A percentile compares a stretch with the other conserved stretches of the same genome.
These are phyloP conservation scores for Ochotona curzoniae DNA, from an alignment of 2,113 vertebrate genomes.

Conservation along the genomic window DNA sequence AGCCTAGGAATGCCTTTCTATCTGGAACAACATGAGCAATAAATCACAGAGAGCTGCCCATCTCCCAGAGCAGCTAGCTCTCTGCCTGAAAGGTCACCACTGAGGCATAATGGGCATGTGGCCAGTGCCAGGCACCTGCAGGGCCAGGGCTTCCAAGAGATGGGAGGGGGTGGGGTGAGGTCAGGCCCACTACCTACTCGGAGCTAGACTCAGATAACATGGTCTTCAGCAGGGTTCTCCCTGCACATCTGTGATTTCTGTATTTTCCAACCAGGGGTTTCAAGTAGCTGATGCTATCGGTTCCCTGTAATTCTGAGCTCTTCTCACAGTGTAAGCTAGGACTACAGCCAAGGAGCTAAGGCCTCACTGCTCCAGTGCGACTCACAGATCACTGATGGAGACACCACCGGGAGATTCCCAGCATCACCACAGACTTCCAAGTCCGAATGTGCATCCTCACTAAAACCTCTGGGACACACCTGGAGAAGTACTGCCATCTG, in stretches of 20 bases:
- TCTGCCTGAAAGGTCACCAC: conserved; percentile 50
- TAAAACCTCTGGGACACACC: not conserved
- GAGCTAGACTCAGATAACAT: not conserved
- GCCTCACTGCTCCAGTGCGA: not conserved
- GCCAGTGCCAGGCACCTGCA: not conserved
- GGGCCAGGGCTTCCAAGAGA: not conserved
- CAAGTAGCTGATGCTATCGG: not conserved
- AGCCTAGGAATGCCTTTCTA: conserved; percentile 1
- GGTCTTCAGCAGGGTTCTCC: not conserved
- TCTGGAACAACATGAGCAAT: not conserved
- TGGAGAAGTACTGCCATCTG: not conserved
- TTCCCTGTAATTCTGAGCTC: not conserved
- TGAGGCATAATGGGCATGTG: not conserved
- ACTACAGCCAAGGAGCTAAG: not conserved
- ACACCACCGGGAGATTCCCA: not conserved
- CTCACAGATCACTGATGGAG: not conserved
- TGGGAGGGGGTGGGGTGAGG: not conserved
- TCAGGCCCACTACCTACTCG: not conserved
- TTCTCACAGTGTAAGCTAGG: not conserved
- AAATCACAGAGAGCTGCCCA: conserved; percentile 8
- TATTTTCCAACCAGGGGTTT: conserved; percentile 1
- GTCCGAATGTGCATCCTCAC: not conserved
- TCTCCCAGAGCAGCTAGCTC: not conserved
- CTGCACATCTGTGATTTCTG: not conserved
- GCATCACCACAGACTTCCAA: not conserved